Evolutionary conservation across 2,113 vertebrate species (phyloP).

Genomic region (Camelus bactrianus): DNA sequence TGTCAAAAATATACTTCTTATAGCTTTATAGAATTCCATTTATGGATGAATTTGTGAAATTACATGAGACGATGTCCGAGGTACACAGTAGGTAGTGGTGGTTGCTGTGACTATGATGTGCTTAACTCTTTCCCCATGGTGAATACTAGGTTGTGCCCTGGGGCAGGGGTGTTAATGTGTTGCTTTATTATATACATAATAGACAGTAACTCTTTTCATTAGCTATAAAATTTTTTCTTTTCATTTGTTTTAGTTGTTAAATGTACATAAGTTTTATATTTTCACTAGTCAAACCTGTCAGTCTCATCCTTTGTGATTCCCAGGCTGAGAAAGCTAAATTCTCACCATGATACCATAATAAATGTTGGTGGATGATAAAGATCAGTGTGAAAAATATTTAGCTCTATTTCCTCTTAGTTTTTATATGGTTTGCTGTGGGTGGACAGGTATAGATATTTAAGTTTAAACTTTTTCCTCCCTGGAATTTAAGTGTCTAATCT

Average conservation of each 20-base stretch:
- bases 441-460: not conserved
- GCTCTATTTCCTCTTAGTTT: slow-evolving; percentile 35
- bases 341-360: not conserved
- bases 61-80: not conserved
- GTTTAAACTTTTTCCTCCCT: slow-evolving; percentile 48
- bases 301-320: slow-evolving; percentile 20
- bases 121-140: not conserved
- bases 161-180: not conserved
- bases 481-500: not conserved
- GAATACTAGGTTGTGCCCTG: not conserved
- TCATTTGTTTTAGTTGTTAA: not conserved
- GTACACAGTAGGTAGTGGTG: not conserved
- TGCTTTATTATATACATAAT: not conserved
- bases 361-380: not conserved
- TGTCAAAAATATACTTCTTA: not conserved
- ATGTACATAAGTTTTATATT: not conserved
- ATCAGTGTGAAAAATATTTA: not conserved
- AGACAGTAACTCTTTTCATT: not conserved
- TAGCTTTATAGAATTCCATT: not conserved
- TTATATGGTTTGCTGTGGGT: not conserved
- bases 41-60: not conserved
- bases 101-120: not conserved
- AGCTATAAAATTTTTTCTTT: slow-evolving; percentile 16
- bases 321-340: slow-evolving; percentile 4
- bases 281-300: not conserved